Percentiles rank a stretch among this genome's conserved stretches.
phyloP scores from a whole-genome alignment of 2,888 invertebrate genomes.

The Troides oblongomaculatus region DNA sequence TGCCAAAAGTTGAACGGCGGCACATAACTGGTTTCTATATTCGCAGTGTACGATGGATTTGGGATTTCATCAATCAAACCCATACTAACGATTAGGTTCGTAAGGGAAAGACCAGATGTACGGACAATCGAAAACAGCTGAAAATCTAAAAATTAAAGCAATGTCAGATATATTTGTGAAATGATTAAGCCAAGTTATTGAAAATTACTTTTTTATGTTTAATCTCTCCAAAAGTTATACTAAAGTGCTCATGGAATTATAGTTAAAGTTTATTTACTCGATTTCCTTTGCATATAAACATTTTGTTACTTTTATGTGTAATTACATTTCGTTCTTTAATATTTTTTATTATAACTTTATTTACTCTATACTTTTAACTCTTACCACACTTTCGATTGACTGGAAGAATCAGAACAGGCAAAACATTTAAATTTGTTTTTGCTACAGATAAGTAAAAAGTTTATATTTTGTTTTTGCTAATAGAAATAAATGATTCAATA shows the following conservation, averaged over 20 bases:
- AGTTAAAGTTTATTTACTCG: too few relatives aligned
- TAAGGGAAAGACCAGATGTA: slow-evolving; percentile 48
- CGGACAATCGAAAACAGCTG: slow-evolving; percentile 47
- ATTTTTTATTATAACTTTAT: neutral
- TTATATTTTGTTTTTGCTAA: too few relatives aligned
- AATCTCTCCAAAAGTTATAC: neutral
- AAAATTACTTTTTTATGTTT: neutral
- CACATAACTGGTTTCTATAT: slow-evolving; percentile 32
- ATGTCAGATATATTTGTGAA: slow-evolving; percentile 39
- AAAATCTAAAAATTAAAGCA: slow-evolving; percentile 39
- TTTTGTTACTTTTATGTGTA: neutral
- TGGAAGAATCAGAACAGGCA: neutral
- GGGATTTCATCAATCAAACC: slow-evolving; percentile 36
- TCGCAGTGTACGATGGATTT: slow-evolving; percentile 39
- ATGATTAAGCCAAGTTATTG: slow-evolving; percentile 15
- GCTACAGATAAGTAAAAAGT: too few relatives aligned
- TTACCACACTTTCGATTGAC: neutral
- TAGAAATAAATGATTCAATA: neutral
- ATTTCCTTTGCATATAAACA: neutral
- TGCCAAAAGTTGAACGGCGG: slow-evolving; percentile 42
- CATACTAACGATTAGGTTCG: slow-evolving; percentile 34
- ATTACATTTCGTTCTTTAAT: too few relatives aligned
- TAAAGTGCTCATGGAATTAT: neutral
- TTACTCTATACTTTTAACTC: neutral
- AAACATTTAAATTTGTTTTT: neutral